A percentile compares a stretch with the other conserved stretches of the same genome.
Conservation (phyloP, 1,140 invertebrate genomes). For the Akabosia matsudoensis region DNA sequence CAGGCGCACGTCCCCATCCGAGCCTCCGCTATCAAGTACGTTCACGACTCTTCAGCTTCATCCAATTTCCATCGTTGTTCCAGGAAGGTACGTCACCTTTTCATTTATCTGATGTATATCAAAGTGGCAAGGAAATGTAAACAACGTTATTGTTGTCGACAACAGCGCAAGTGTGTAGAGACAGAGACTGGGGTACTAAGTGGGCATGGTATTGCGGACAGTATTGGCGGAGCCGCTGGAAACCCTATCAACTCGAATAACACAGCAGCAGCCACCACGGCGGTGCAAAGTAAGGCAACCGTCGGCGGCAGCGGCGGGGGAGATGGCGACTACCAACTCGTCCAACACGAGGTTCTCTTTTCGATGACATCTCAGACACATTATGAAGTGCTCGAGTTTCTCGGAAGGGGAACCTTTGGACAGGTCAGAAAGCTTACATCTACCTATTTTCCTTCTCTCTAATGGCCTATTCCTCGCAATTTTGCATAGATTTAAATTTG, state of each 20-base stretch:
- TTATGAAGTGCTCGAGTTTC: conserved; percentile 97
- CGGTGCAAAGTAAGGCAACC: conserved; percentile 70
- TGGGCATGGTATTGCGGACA: conserved; percentile 42
- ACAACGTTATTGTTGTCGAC: background rate
- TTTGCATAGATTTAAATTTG: too few relatives aligned
- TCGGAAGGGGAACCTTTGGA: conserved; percentile 97
- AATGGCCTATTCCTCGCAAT: too few relatives aligned
- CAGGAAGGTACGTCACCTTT: conserved; percentile 41
- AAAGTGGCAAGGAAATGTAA: too few relatives aligned
- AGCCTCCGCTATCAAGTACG: conserved; percentile 47
- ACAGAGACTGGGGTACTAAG: conserved; percentile 36
- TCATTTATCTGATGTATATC: background rate
- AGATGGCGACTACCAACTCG: conserved; percentile 96
- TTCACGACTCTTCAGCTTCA: conserved; percentile 42
- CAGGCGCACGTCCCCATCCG: conserved; percentile 49
- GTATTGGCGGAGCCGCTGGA: conserved; percentile 38
- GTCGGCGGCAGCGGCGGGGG: conserved; percentile 63
- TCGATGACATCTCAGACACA: conserved; percentile 73
- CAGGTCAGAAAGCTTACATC: conserved; percentile 66
- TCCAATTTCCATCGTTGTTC: conserved; percentile 46
- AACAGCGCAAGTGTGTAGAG: conserved; percentile 46
- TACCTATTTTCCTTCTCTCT: too few relatives aligned
- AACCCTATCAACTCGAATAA: conserved; percentile 35
- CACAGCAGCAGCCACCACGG: conserved; percentile 61
- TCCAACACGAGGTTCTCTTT: conserved; percentile 96